These are phyloP conservation scores for Dysdera silvatica DNA, from an alignment of 1,140 invertebrate species.

Conservation along the genomic window DNA sequence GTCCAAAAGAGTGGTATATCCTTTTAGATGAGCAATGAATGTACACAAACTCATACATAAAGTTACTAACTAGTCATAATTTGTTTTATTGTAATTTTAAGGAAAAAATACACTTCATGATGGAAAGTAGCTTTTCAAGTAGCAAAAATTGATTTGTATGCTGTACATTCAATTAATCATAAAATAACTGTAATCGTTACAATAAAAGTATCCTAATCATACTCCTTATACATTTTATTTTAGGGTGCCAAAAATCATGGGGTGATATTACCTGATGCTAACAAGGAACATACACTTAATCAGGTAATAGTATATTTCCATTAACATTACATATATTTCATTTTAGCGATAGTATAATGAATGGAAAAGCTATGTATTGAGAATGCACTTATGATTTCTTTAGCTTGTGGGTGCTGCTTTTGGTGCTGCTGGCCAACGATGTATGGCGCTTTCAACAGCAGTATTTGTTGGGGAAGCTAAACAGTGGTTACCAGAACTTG, in stretches of 20 bases:
- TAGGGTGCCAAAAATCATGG: constrained; percentile 97
- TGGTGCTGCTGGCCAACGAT: constrained; percentile 80
- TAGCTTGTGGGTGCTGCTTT: constrained; percentile 87
- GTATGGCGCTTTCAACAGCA: constrained; percentile 96
- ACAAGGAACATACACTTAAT: constrained; percentile 92
- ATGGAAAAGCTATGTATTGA: too few species aligned
- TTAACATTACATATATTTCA: too few species aligned
- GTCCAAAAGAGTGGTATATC: too few species aligned
- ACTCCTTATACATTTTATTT: constrained; percentile 24
- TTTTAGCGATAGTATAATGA: too few species aligned
- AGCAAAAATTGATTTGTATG: neutral
- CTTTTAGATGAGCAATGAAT: too few species aligned
- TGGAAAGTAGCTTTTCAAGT: neutral
- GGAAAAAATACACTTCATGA: neutral
- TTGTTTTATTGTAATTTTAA: neutral
- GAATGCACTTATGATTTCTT: neutral
- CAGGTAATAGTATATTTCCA: constrained; percentile 45
- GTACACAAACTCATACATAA: too few species aligned
- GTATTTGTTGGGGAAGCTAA: constrained; percentile 92
- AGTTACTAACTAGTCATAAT: too few species aligned
- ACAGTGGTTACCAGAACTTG: constrained; percentile 89
- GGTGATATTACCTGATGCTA: constrained; percentile 91
- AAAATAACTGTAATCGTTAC: neutral
- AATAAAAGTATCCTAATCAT: neutral
- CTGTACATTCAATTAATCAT: neutral